Percentiles rank a stretch among this genome's conserved stretches.
These are phyloP conservation scores for Sorex maritimensis DNA, from an alignment of 2,797 vertebrate genomes.

Conservation along the genomic window DNA sequence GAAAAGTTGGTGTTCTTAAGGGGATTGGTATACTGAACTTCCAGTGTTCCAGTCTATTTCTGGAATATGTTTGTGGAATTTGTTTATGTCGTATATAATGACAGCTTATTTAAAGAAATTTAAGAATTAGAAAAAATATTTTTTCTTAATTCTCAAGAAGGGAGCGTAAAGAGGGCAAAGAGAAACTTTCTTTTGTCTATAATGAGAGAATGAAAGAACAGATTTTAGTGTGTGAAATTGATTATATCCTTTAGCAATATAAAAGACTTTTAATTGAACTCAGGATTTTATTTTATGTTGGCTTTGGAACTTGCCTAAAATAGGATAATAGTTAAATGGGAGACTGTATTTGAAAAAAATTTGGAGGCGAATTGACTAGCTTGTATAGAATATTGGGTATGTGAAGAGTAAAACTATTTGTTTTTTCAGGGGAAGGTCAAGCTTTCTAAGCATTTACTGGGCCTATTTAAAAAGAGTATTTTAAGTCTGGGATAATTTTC, in stretches of 20 bases:
- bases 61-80: conserved; percentile 34
- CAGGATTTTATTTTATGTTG: conserved; percentile 41
- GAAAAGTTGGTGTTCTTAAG: conserved; percentile 65
- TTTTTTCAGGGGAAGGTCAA: conserved; percentile 73
- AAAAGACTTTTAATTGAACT: conserved; percentile 68
- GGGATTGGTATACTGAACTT: conserved; percentile 67
- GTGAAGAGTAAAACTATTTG: conserved; percentile 61
- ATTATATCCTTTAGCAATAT: conserved; percentile 41
- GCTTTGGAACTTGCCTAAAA: conserved; percentile 66
- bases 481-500: conserved; percentile 79
- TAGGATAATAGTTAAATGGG: conserved; percentile 55
- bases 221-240: conserved; percentile 55
- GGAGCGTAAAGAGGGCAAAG: conserved; percentile 31
- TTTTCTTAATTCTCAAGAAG: conserved; percentile 56
- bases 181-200: conserved; percentile 50
- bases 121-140: conserved; percentile 72
- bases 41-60: conserved; percentile 44
- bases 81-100: conserved; percentile 68
- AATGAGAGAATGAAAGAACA: conserved; percentile 65
- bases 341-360: conserved; percentile 75
- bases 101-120: conserved; percentile 70
- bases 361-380: conserved; percentile 42
- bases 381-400: conserved; percentile 67
- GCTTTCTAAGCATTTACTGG: conserved; percentile 69
- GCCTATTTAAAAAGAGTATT: conserved; percentile 73